Percentiles rank a stretch among this genome's conserved stretches.
Conservation (phyloP, 2,888 invertebrate species). For the Drosophila nr. fundita region DNA sequence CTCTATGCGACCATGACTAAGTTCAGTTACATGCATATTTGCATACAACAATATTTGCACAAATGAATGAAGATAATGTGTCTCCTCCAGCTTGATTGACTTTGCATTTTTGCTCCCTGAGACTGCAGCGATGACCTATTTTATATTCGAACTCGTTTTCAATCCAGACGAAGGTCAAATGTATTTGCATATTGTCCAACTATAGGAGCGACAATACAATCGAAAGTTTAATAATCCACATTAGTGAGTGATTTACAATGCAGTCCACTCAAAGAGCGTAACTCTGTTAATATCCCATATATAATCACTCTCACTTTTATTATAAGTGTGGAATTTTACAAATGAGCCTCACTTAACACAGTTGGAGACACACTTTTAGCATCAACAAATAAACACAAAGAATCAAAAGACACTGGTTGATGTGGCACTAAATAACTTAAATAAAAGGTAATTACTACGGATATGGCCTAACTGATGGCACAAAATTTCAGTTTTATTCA, state of each 20-base stretch:
- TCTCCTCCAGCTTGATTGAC: background rate
- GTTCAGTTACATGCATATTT: conserved; percentile 11
- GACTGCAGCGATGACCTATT: conserved; percentile 40
- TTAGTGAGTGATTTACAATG: conserved; percentile 10
- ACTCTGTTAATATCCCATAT: background rate
- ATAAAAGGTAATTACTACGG: background rate
- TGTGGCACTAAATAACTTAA: background rate
- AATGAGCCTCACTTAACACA: background rate
- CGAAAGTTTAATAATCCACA: conserved; percentile 16
- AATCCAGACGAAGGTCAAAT: conserved; percentile 65
- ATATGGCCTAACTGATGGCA: background rate
- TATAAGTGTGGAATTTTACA: background rate
- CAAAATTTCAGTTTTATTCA: background rate
- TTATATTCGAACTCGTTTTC: conserved; percentile 36
- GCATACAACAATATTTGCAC: conserved; percentile 1
- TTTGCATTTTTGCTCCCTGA: conserved; percentile 6
- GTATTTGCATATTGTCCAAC: conserved; percentile 47
- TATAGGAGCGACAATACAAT: conserved; percentile 29
- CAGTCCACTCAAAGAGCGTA: background rate
- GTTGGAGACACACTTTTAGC: background rate
- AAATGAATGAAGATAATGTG: conserved; percentile 16
- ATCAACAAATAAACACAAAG: background rate
- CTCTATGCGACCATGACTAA: background rate
- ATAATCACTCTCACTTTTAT: background rate
- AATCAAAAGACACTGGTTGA: background rate